Evolutionary conservation across 2,797 vertebrate species (phyloP).

Genomic region (Arnoldichthys spilopterus): DNA sequence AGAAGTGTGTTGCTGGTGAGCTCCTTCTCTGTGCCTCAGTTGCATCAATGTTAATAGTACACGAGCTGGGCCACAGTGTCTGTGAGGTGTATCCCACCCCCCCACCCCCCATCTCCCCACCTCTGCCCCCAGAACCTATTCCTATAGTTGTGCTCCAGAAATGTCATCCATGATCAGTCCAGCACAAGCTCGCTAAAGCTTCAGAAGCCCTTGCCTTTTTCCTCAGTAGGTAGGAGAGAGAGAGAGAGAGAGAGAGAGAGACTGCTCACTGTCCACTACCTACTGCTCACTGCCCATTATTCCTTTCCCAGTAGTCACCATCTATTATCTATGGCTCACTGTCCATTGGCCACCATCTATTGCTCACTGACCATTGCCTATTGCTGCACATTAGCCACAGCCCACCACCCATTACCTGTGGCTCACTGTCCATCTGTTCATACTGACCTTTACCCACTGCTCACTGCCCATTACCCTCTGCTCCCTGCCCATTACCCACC

Average conservation of each 20-base stretch:
- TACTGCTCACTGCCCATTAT: too few relatives aligned
- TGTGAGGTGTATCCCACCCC: neutral
- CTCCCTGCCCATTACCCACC: too few relatives aligned
- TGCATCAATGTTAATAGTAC: neutral
- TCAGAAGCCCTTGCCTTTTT: neutral
- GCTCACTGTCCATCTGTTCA: too few relatives aligned
- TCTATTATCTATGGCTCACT: too few relatives aligned
- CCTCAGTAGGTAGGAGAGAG: constrained; percentile 10
- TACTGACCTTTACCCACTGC: too few relatives aligned
- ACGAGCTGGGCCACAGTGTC: neutral
- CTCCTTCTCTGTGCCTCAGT: neutral
- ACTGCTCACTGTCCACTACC: too few relatives aligned
- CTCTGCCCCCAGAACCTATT: neutral
- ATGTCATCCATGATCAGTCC: constrained; percentile 61
- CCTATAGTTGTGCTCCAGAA: constrained; percentile 56
- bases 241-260: neutral
- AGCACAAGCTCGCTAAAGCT: constrained; percentile 8
- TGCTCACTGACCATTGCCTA: too few relatives aligned
- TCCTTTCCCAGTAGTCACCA: too few relatives aligned
- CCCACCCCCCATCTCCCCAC: neutral
- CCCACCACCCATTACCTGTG: too few relatives aligned
- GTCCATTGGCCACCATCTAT: too few relatives aligned
- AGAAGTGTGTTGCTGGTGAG: neutral
- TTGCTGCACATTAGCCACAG: too few relatives aligned
- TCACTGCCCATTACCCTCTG: too few relatives aligned